These are phyloP conservation scores for Typhlichthys subterraneus DNA, from an alignment of 2,797 vertebrate genomes.

Conservation along the genomic window DNA sequence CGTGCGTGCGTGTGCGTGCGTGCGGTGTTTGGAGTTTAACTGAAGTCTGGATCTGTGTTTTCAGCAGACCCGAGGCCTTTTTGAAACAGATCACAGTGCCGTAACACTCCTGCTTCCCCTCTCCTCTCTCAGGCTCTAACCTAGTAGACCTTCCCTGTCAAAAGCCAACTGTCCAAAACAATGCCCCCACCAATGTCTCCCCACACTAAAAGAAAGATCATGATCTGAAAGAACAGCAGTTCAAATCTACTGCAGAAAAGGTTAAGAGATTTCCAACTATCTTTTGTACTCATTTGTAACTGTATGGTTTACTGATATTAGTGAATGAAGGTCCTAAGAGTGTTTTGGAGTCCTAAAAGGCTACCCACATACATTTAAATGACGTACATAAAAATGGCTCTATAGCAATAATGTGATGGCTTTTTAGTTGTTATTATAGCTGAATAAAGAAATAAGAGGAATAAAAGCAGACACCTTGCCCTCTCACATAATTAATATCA, in stretches of 20 bases:
- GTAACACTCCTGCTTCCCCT: slow-evolving; percentile 43
- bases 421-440: too few relatives aligned
- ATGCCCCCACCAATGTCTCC: slow-evolving; percentile 30
- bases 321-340: too few relatives aligned
- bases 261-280: slow-evolving; percentile 2
- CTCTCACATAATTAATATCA: slow-evolving; percentile 26
- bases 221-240: slow-evolving; percentile 6
- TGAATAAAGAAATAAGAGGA: not conserved
- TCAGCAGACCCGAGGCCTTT: slow-evolving; percentile 56
- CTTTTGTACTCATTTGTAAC: slow-evolving; percentile 4
- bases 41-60: slow-evolving; percentile 61
- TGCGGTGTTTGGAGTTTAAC: slow-evolving; percentile 51
- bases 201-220: slow-evolving; percentile 10
- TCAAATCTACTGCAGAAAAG: slow-evolving; percentile 11
- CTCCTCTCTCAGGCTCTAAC: slow-evolving; percentile 35
- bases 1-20: slow-evolving; percentile 15
- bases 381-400: too few relatives aligned
- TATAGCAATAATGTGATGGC: not conserved
- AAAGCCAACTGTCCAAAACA: slow-evolving; percentile 29
- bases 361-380: too few relatives aligned
- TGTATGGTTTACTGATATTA: not conserved
- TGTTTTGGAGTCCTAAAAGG: too few relatives aligned
- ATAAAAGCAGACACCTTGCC: slow-evolving; percentile 18
- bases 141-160: slow-evolving; percentile 34
- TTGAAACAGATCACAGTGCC: slow-evolving; percentile 56